Conservation (phyloP, 2,888 invertebrate genomes). For the Drosophila subquinaria region DNA sequence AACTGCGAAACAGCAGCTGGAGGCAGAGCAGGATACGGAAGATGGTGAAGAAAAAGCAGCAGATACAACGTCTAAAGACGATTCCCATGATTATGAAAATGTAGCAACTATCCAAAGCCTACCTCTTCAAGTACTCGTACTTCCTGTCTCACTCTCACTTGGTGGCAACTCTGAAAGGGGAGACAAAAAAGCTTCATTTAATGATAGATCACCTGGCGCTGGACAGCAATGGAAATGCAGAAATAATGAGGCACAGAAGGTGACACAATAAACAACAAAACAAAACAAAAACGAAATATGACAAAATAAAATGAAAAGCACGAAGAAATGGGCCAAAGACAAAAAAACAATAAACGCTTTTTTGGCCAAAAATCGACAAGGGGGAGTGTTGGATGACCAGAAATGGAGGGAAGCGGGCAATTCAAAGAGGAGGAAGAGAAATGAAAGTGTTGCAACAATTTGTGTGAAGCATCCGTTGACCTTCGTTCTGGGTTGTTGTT, state of each 20-base stretch:
- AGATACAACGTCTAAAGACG: conserved; percentile 25
- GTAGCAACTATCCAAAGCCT: conserved; percentile 36
- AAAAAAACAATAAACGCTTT: conserved; percentile 40
- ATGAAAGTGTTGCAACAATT: conserved; percentile 45
- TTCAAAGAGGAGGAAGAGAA: not conserved
- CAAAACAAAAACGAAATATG: not conserved
- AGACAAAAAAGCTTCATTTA: conserved; percentile 60
- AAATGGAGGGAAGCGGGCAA: not conserved
- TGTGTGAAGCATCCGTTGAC: conserved; percentile 58
- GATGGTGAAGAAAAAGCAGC: not conserved
- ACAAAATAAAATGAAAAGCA: conserved; percentile 28
- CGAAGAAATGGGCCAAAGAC: conserved; percentile 40
- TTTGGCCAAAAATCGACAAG: not conserved
- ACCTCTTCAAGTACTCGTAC: not conserved
- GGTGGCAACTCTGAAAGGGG: not conserved
- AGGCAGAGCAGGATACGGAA: not conserved
- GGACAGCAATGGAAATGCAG: conserved; percentile 43
- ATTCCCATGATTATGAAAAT: conserved; percentile 29
- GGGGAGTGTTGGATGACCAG: not conserved
- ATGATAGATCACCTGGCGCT: conserved; percentile 60
- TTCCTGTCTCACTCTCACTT: not conserved
- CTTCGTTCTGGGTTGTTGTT: conserved; percentile 18
- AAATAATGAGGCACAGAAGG: conserved; percentile 69
- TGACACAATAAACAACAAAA: conserved; percentile 37
- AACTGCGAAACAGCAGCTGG: conserved; percentile 41